Evolutionary conservation across 2,113 vertebrate genomes (phyloP), one percentile per base, ranked within the genome.

Genomic region (Rutilus rutilus): DNA sequence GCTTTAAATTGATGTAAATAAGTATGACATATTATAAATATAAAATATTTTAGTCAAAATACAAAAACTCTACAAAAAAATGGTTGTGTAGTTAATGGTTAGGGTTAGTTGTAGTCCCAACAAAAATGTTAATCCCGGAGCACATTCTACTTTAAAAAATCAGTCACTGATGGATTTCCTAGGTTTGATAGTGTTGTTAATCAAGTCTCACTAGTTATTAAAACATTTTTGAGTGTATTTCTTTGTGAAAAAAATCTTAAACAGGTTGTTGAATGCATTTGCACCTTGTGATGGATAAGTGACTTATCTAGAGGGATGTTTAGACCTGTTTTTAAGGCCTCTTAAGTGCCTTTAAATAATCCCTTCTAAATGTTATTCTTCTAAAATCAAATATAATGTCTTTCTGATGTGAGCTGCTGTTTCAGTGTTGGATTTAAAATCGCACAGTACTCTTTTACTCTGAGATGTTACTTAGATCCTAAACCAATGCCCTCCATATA

Each of bases 161-260:
- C 39, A 45, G 23, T 74, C 71, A 74, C 71, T 47, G 12, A 47
- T 4, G 23, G 23, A 45, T 74, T 45, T 74, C n/a, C 71, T 25
- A 47, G 42, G 23, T 15, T 47, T 74, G 39, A 25, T 42, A 1
- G 19, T 47, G 71, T 74, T 74, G 39, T 74, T 74, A 45, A 73
- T 47, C n/a, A 50, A 9, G 12, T 75, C 10, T 59, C 30, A 6
- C 27, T 78, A 47, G 1, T 27, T 64, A 60, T 79, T 60, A 47
- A 60, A 45, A 45, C 23, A 79, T 62, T n/a, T 76, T 62, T 25
- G 59, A 21, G 78, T 81, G 78, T 47, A 47, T 81, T 65, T 65
- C 33, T 47, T 81, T 19, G 59, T 64, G 14, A 65, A 64, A 59
- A 59, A 1, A 7, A 62, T 79, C n/a, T 25, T 45, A 15, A 79